Evolutionary conservation across 2,888 invertebrate species (phyloP).

Genomic region (Cosmia trapezina): DNA sequence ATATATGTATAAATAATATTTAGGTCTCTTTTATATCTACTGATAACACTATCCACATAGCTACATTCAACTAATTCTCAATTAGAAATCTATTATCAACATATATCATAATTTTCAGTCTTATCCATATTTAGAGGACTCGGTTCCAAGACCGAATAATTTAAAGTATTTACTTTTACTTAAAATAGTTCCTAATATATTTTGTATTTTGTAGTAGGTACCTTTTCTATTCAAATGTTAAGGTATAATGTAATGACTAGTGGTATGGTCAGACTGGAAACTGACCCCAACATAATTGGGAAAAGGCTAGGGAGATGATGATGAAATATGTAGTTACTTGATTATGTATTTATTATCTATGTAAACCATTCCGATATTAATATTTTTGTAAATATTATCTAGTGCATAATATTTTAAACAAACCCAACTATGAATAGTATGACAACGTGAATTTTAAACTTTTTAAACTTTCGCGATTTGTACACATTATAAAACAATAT

Average conservation of each 20-base stretch:
- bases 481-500: too few species aligned
- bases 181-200: constrained; percentile 52
- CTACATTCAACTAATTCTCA: constrained; percentile 1
- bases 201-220: constrained; percentile 37
- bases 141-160: constrained; percentile 18
- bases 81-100: not conserved
- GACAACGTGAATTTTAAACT: too few species aligned
- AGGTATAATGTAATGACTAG: constrained; percentile 4
- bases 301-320: too few species aligned
- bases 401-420: not conserved
- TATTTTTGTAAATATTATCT: constrained; percentile 30
- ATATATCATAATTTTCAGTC: not conserved
- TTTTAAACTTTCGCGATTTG: too few species aligned
- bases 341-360: not conserved
- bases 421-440: not conserved
- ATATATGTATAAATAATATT: not conserved
- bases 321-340: too few species aligned
- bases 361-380: not conserved
- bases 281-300: too few species aligned
- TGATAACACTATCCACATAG: not conserved
- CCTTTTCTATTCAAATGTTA: constrained; percentile 23
- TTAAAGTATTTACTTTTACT: constrained; percentile 1
- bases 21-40: constrained; percentile 3
- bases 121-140: constrained; percentile 7
- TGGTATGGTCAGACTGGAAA: too few species aligned